Base-by-base conservation (phyloP, 2,888 invertebrate species). In the Toxonevra muliebris region DNA sequence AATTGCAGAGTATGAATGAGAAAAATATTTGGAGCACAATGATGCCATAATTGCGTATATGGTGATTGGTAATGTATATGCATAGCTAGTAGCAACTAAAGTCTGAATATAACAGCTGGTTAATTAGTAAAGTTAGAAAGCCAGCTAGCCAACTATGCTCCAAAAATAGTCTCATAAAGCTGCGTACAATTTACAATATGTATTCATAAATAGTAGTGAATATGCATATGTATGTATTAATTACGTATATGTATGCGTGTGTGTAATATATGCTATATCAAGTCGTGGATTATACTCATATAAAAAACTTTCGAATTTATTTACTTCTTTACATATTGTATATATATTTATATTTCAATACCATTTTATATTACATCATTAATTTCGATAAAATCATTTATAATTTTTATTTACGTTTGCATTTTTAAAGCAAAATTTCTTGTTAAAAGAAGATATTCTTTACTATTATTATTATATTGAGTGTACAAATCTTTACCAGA, bases 261-360 rank as follows among this genome's bases (percentile, higher is more conserved):
- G n/a, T 62, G 41, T 67, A 53, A 13, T 65, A 75, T 75, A 79
- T 82, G 80, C 75, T 76, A 78, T 77, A 82, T 79, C 80, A 81
- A 74, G 82, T 82, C 81, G 81, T 81, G 82, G 82, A 76, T 76
- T 74, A 57, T 60, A 70, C 45, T 48, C 20, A 48, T n/a, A 61
- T 12, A 50, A 42, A 50, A 57, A 13, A n/a, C 41, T 58, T 15
- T 65, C 42, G 30, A 30, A 15, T n/a, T 52, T 57, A 8, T 40
- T 65, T 15, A 41, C n/a, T n/a, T n/a, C 11, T 11, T 13, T n/a
- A 15, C 48, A 48, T 15, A 12, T n/a, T 57, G 13, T 8, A 57
- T n/a, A 59, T 43, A 60, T 42, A 50, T 15, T 40, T 50, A 42
- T 19, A 45, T 17, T 15, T 41, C 8, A 64, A 42, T 20, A 17